Base-by-base conservation (phyloP, 2,797 vertebrate genomes). In the Acropternis orthonyx region DNA sequence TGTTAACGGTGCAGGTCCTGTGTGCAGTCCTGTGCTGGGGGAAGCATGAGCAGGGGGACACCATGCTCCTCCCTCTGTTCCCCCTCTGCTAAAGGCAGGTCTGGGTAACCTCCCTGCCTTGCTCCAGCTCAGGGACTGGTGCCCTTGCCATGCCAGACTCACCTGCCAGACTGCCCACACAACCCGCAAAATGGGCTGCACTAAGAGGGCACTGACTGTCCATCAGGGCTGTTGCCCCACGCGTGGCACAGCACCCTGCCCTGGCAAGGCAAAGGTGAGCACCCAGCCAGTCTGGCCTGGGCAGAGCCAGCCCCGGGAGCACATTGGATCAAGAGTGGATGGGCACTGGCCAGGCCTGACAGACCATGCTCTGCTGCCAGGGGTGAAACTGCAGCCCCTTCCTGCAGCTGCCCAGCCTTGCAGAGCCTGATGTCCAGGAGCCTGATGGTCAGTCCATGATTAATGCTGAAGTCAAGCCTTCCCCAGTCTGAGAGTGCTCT, bases 1-100 rank as follows among this genome's bases (percentile, higher is more conserved):
- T 8, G 20, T 28, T 11, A 58, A 14, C 0, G 0, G 12, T 24
- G 12, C 5, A 3, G 46, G 62, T 74, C 36, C n/a, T 77, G 1
- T 34, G 63, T 6, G 3, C 41, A 21, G 56, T 63, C 46, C 66
- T 27, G 20, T 37, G 43, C 74, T 56, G 28, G 2, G 48, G 67
- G 59, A 44, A 44, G 23, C 32, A 36, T 13, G 34, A 34, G 36
- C 0, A 2, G 8, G 43, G 28, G 4, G 18, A 8, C 1, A 1
- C 15, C 27, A 22, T 2, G 0, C 9, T 69, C 8, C 9, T 69
- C 8, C 24, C 27, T 19, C n/a, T 14, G 11, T 6, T 39, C 24
- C n/a, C 48, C 19, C 51, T 30, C 28, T 41, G 56, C 66, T 63
- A 26, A 74, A 41, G 41, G 32, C 0, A 4, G 21, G 28, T 30